Conservation (phyloP, 2,888 invertebrate genomes). For the Hydrotaea cyrtoneurina region DNA sequence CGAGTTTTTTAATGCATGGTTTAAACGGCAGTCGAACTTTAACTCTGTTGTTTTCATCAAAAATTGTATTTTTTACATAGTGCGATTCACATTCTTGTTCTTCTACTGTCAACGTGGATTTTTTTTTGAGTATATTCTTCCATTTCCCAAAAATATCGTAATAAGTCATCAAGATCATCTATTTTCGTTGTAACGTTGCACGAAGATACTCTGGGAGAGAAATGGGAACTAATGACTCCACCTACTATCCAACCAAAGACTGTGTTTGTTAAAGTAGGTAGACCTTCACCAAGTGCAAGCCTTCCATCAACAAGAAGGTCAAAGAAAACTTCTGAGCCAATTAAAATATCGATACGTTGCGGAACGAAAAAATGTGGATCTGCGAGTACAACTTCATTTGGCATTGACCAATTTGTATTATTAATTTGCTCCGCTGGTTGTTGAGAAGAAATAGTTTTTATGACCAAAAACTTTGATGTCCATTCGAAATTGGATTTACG, state of each 20-base stretch:
- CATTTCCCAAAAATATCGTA: slow-evolving; percentile 45
- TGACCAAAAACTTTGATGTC: slow-evolving; percentile 45
- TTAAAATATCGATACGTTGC: slow-evolving; percentile 46
- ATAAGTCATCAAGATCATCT: background rate
- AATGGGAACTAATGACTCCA: background rate
- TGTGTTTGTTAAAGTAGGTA: slow-evolving; percentile 45
- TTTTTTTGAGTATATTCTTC: background rate
- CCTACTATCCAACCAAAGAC: slow-evolving; percentile 48
- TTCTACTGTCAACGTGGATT: background rate
- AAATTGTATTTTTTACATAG: background rate
- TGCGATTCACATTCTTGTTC: slow-evolving; percentile 9
- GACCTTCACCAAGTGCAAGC: slow-evolving; percentile 36
- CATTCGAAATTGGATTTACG: slow-evolving; percentile 38
- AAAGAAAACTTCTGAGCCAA: slow-evolving; percentile 55
- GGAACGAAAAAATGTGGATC: slow-evolving; percentile 49
- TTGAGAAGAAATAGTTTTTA: slow-evolving; percentile 48
- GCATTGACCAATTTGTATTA: slow-evolving; percentile 27
- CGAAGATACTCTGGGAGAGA: background rate
- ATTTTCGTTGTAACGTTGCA: background rate
- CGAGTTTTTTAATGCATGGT: background rate
- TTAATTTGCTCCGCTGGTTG: slow-evolving; percentile 45
- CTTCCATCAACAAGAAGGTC: slow-evolving; percentile 50
- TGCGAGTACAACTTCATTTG: slow-evolving; percentile 33
- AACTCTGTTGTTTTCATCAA: background rate
- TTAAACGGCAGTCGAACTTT: slow-evolving; percentile 33